These are phyloP conservation scores for Turdus rufiventris DNA, from an alignment of 2,113 vertebrate genomes.

Conservation along the genomic window DNA sequence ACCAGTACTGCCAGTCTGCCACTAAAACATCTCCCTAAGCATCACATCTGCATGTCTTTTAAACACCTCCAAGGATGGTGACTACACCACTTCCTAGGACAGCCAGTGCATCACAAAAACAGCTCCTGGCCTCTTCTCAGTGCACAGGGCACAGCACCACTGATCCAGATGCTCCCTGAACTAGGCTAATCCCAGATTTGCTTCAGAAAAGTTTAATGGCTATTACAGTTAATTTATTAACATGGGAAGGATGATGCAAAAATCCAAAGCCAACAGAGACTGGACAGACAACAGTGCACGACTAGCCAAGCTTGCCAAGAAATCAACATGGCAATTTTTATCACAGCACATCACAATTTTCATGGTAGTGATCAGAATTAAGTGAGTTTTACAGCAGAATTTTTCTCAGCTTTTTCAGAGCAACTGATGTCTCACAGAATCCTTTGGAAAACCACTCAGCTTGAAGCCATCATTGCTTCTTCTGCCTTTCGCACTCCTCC, in stretches of 20 bases:
- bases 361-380: background rate
- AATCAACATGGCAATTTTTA: background rate
- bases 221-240: background rate
- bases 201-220: background rate
- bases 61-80: background rate
- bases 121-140: background rate
- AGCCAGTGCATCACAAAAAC: background rate
- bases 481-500: background rate
- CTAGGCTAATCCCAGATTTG: background rate
- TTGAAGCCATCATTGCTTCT: background rate
- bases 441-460: background rate
- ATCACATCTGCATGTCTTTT: background rate
- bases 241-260: background rate
- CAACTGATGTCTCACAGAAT: background rate
- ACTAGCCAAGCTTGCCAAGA: background rate
- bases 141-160: background rate
- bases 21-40: background rate
- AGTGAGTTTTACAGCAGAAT: background rate
- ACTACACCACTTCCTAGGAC: background rate
- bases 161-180: background rate
- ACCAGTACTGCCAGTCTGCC: background rate
- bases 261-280: background rate
- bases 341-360: background rate
- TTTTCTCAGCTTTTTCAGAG: background rate
- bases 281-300: background rate